Conservation (phyloP, 1,140 invertebrate genomes). For the Caenorhabditis inopinata region DNA sequence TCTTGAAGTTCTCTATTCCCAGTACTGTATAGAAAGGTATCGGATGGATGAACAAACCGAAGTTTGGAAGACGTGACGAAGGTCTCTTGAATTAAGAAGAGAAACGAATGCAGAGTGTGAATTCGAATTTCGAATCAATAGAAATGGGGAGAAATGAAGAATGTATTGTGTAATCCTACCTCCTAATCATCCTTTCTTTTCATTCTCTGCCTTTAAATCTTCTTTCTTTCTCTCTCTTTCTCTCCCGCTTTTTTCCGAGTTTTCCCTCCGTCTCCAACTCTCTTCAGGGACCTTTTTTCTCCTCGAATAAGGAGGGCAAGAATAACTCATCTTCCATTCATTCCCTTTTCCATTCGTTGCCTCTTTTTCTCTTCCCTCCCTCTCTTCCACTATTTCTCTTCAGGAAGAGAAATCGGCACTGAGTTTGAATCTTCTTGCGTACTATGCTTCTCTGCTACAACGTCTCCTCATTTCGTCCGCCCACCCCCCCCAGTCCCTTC, state of each 20-base stretch:
- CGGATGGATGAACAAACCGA: neutral
- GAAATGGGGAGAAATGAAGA: neutral
- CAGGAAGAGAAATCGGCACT: too few species aligned
- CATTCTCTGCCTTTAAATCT: neutral
- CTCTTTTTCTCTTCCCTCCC: neutral
- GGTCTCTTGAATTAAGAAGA: neutral
- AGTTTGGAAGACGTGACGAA: too few species aligned
- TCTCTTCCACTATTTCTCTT: too few species aligned
- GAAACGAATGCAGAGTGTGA: neutral
- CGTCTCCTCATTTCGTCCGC: too few species aligned
- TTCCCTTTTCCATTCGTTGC: neutral
- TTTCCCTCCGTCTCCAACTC: too few species aligned
- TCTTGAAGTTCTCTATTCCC: neutral
- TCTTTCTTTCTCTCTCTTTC: neutral
- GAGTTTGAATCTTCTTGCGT: too few species aligned
- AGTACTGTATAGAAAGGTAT: neutral
- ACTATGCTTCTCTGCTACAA: too few species aligned
- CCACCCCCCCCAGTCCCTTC: too few species aligned
- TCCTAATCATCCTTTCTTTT: neutral
- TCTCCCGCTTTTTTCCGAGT: neutral
- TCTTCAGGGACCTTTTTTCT: neutral
- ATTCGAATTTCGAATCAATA: neutral
- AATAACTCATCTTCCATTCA: constrained; percentile 32
- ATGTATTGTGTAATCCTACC: constrained; percentile 5
- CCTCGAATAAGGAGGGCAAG: too few species aligned